These are phyloP conservation scores for Eupithecia exiguata DNA, from an alignment of 2,888 invertebrate genomes.

Conservation along the genomic window DNA sequence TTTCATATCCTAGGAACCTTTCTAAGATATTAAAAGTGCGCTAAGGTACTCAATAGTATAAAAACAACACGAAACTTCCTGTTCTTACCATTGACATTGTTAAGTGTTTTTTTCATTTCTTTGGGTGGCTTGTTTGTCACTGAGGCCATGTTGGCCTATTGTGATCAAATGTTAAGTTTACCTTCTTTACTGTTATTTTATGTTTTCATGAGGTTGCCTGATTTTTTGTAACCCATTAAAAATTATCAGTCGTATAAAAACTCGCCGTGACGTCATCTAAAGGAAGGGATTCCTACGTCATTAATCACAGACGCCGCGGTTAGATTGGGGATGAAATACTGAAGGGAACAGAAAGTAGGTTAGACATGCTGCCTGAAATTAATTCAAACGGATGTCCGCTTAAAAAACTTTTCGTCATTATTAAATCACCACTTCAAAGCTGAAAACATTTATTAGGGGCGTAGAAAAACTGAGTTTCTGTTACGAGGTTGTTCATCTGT, in stretches of 20 bases:
- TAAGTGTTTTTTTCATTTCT: no score
- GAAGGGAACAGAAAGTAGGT: constrained; percentile 27
- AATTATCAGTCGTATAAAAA: constrained; percentile 38
- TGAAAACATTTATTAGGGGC: not conserved
- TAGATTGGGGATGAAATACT: constrained; percentile 42
- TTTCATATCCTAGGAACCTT: no score
- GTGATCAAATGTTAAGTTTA: no score
- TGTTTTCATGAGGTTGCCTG: constrained; percentile 12
- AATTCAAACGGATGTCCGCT: constrained; percentile 13
- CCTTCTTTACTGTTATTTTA: not conserved
- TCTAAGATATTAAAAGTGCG: no score
- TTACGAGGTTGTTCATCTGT: not conserved
- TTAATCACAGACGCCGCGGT: constrained; percentile 45
- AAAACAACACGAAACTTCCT: no score
- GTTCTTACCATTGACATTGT: no score
- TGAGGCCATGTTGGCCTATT: no score
- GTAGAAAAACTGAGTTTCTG: not conserved
- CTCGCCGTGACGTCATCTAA: constrained; percentile 40
- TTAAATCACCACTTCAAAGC: constrained; percentile 7
- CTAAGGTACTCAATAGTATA: no score
- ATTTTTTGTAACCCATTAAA: constrained; percentile 25
- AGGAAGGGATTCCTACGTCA: constrained; percentile 39
- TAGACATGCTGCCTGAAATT: not conserved
- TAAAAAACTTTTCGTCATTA: constrained; percentile 11
- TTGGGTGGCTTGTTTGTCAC: no score